These are phyloP conservation scores for Cotesia glomerata DNA, from an alignment of 1,140 invertebrate species.

Conservation along the genomic window DNA sequence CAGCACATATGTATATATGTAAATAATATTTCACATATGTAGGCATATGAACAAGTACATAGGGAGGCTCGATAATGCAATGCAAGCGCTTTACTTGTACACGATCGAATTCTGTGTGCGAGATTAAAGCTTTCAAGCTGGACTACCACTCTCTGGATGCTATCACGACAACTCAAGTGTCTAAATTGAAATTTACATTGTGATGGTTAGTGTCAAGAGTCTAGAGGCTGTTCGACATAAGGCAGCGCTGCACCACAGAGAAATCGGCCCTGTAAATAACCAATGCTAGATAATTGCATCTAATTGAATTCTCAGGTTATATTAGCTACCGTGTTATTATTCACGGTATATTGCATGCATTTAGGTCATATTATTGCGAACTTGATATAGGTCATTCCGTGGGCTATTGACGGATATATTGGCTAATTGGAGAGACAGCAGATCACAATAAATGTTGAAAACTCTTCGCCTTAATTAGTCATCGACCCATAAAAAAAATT, in stretches of 20 bases:
- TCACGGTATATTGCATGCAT: not conserved
- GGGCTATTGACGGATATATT: no score
- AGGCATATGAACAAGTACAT: not conserved
- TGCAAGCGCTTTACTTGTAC: not conserved
- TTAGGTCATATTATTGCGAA: no score
- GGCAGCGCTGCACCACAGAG: no score
- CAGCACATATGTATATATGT: no score
- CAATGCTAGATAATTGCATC: not conserved
- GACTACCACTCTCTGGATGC: not conserved
- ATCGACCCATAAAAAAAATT: no score
- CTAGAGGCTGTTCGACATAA: not conserved
- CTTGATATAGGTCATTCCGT: no score
- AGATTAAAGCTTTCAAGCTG: conserved; percentile 17
- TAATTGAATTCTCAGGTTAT: conserved; percentile 19
- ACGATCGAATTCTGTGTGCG: conserved; percentile 15
- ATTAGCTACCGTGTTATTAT: not conserved
- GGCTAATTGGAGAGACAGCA: no score
- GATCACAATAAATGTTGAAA: no score
- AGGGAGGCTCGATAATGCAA: conserved; percentile 11
- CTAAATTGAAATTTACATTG: conserved; percentile 17
- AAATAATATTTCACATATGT: not conserved
- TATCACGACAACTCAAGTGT: conserved; percentile 8
- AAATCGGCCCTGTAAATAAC: no score
- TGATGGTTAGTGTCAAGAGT: not conserved
- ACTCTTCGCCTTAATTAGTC: no score